Conservation (phyloP, 1,140 invertebrate genomes). For the Notospermus geniculatus region DNA sequence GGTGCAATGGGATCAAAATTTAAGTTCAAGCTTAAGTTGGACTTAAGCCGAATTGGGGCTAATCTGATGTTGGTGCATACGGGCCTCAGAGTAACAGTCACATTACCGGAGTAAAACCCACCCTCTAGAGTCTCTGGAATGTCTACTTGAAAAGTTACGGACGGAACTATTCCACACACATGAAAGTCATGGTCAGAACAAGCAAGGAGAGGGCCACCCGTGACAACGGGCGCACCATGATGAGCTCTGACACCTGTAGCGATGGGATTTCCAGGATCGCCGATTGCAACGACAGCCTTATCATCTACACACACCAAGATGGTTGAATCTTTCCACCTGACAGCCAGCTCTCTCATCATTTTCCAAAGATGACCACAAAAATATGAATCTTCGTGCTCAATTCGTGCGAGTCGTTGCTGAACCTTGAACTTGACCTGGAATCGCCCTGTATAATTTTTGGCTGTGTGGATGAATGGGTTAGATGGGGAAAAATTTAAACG, state of each 20-base stretch:
- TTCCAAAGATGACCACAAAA: no score
- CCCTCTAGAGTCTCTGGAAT: not conserved
- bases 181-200: not conserved
- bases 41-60: no score
- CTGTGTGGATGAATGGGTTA: no score
- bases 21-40: no score
- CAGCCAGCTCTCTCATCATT: not conserved
- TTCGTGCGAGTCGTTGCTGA: no score
- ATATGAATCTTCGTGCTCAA: no score
- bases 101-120: not conserved
- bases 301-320: slow-evolving; percentile 1
- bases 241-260: not conserved
- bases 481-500: no score
- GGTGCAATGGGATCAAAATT: no score
- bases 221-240: not conserved
- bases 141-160: not conserved
- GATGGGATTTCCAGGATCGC: not conserved
- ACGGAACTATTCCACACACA: slow-evolving; percentile 1
- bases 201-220: not conserved
- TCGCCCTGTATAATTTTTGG: no score
- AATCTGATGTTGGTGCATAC: no score
- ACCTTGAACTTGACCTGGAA: no score
- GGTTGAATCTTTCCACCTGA: not conserved
- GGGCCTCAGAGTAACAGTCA: not conserved
- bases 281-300: not conserved